Percentiles rank a stretch among this genome's conserved stretches.
phyloP scores from a whole-genome alignment of 2,113 vertebrate species.

The Rafetus swinhoei region DNA sequence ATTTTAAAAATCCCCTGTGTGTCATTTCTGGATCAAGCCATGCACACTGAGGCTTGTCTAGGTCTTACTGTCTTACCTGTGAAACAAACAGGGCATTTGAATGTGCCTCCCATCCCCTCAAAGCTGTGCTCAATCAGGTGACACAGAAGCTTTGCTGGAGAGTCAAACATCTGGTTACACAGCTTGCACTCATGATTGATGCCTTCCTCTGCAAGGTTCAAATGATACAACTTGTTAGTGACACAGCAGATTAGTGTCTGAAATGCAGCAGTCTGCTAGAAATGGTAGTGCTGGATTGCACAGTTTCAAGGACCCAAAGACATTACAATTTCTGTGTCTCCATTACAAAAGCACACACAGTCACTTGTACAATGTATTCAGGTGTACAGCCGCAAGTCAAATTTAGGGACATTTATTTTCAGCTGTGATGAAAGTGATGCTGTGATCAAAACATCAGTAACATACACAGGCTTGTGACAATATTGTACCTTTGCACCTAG shows the following conservation, averaged over 20 bases:
- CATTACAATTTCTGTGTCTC: not conserved
- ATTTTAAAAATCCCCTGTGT: slow-evolving; percentile 71
- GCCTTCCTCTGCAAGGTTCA: slow-evolving; percentile 98
- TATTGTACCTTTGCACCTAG: rapidly evolving
- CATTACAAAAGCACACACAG: not conserved
- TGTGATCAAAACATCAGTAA: rapidly evolving
- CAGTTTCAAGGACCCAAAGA: not conserved
- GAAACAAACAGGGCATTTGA: slow-evolving; percentile 99
- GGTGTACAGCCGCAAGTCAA: not conserved
- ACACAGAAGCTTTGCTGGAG: slow-evolving; percentile 99
- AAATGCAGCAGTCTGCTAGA: slow-evolving; percentile 7
- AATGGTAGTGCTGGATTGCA: rapidly evolving
- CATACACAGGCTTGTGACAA: rapidly evolving
- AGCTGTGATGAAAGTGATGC: rapidly evolving
- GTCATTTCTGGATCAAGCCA: slow-evolving; percentile 73
- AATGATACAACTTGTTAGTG: slow-evolving; percentile 79
- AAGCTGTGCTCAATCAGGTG: slow-evolving; percentile 99
- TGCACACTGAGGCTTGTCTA: slow-evolving; percentile 67
- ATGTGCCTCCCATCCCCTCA: slow-evolving; percentile 99
- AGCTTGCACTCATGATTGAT: slow-evolving; percentile 99
- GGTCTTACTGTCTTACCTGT: slow-evolving; percentile 89
- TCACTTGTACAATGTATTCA: rapidly evolving
- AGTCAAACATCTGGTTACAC: slow-evolving; percentile 99
- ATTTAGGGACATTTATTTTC: not conserved
- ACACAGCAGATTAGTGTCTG: slow-evolving; percentile 72